A percentile compares a stretch with the other conserved stretches of the same genome.
Evolutionary conservation across 2,113 vertebrate species (phyloP).

Genomic region (Ptilonorhynchus violaceus): DNA sequence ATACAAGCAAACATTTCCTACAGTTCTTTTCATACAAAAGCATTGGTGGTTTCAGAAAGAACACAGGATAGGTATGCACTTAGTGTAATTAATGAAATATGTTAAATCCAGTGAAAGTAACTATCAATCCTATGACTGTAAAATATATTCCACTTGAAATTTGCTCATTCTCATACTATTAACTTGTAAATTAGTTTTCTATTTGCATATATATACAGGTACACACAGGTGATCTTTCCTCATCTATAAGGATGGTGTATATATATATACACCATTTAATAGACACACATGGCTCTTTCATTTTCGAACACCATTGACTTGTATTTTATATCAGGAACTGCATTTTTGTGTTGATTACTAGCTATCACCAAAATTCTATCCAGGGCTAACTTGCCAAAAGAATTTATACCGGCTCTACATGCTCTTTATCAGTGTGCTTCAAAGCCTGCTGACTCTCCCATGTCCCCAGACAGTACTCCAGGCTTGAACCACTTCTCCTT

Average conservation of each 20-base stretch:
- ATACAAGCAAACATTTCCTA: background rate
- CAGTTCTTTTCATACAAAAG: background rate
- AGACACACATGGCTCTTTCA: background rate
- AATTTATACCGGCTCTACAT: background rate
- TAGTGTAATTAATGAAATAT: background rate
- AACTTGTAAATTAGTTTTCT: background rate
- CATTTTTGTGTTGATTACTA: background rate
- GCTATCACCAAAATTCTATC: background rate
- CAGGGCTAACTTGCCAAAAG: background rate
- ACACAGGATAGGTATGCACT: background rate
- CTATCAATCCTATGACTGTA: background rate
- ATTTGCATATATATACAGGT: background rate
- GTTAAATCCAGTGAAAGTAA: background rate
- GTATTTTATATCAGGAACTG: background rate
- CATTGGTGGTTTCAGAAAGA: background rate
- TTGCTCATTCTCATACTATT: background rate
- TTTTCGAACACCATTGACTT: background rate
- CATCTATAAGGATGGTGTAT: background rate
- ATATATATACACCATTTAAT: background rate
- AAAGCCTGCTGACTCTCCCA: background rate
- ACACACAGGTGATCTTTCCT: background rate
- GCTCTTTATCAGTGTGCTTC: fast-evolving
- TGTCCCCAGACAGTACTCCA: background rate
- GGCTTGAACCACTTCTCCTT: background rate
- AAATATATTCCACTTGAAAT: background rate